A percentile compares a stretch with the other conserved stretches of the same genome.
phyloP scores from a whole-genome alignment of 2,888 invertebrate species.

The Tinea semifulvella region DNA sequence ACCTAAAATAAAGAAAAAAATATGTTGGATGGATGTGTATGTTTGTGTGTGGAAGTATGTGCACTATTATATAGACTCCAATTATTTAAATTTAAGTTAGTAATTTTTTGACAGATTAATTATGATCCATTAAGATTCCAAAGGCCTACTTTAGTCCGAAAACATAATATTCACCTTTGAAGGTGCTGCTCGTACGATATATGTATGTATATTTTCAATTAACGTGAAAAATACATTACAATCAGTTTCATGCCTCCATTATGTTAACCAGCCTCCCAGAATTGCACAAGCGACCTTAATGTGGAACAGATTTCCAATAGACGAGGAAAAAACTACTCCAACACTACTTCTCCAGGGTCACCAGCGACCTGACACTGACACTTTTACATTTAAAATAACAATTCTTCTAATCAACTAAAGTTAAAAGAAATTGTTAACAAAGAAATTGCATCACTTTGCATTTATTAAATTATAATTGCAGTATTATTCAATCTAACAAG shows the following conservation, averaged over 20 bases:
- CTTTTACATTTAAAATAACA: slow-evolving; percentile 22
- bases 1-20: too few species aligned
- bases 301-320: slow-evolving; percentile 35
- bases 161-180: too few species aligned
- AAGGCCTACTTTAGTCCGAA: too few species aligned
- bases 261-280: neutral
- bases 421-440: slow-evolving; percentile 1
- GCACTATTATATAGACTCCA: too few species aligned
- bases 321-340: slow-evolving; percentile 33
- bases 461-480: slow-evolving; percentile 4
- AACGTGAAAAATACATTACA: neutral
- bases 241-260: neutral
- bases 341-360: slow-evolving; percentile 4
- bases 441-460: neutral
- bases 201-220: too few species aligned
- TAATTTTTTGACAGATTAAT: too few species aligned
- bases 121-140: too few species aligned
- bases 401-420: neutral
- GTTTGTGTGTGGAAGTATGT: too few species aligned
- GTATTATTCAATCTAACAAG: neutral
- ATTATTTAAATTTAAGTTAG: too few species aligned
- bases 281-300: slow-evolving; percentile 37
- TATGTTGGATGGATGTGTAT: too few species aligned
- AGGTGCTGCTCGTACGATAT: too few species aligned
- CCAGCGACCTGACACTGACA: slow-evolving; percentile 36